A percentile compares a stretch with the other conserved stretches of the same genome.
phyloP scores from a whole-genome alignment of 2,888 invertebrate genomes.

The Lydus trimaculatus region DNA sequence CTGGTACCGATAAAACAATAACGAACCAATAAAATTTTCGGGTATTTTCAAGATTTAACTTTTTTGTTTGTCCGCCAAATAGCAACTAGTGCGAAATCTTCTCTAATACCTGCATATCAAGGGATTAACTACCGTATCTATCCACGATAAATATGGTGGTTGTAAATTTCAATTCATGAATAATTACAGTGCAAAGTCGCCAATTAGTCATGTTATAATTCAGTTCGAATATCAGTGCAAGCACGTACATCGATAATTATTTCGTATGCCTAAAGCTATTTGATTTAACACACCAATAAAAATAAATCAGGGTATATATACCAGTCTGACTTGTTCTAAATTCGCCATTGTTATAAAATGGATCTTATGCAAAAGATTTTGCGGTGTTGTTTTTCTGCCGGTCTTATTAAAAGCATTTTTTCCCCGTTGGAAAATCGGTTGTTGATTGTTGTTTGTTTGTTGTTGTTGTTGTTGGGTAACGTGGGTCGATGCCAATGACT shows the following conservation, averaged over 20 bases:
- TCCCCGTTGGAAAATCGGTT: background rate
- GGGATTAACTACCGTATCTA: background rate
- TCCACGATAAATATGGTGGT: conserved; percentile 8
- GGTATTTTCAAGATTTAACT: background rate
- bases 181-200: conserved; percentile 28
- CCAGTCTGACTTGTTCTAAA: conserved; percentile 25
- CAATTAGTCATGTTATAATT: conserved; percentile 32
- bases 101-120: too few relatives aligned
- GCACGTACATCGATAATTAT: conserved; percentile 30
- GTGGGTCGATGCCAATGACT: conserved; percentile 18
- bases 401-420: background rate
- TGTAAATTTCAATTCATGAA: conserved; percentile 25
- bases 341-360: conserved; percentile 16
- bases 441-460: conserved; percentile 2
- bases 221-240: conserved; percentile 22
- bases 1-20: background rate
- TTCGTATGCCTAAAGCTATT: conserved; percentile 27
- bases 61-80: too few relatives aligned
- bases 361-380: conserved; percentile 4
- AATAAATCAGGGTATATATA: conserved; percentile 25
- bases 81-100: background rate
- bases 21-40: too few relatives aligned
- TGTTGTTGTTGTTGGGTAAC: conserved; percentile 1
- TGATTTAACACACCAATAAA: conserved; percentile 17
- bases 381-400: background rate